phyloP scores from a whole-genome alignment of 2,797 vertebrate species.

The Chlorospingus flavigularis region DNA sequence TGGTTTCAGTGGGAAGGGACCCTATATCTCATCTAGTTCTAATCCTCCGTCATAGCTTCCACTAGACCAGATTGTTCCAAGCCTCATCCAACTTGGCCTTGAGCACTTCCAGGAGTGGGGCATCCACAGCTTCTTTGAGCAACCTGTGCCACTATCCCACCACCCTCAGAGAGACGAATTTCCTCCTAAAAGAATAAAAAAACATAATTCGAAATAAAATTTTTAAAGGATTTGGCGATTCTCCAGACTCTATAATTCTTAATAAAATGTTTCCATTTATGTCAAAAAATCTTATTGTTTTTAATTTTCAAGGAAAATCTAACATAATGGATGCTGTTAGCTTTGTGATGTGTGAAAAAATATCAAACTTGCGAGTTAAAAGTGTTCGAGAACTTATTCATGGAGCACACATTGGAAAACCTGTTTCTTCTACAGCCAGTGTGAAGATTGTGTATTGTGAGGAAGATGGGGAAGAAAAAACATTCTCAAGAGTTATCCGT shows the following conservation, averaged over 20 bases:
- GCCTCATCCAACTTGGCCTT: rapidly evolving
- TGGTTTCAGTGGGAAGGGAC: neutral
- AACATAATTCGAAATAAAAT: neutral
- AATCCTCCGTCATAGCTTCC: rapidly evolving
- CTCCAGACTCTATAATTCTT: neutral
- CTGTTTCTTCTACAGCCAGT: conserved; percentile 77
- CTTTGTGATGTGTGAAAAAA: conserved; percentile 89
- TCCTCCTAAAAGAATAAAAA: neutral
- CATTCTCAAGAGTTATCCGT: conserved; percentile 82
- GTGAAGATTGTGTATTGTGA: conserved; percentile 83
- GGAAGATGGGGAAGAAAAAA: conserved; percentile 79
- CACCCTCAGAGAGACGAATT: neutral
- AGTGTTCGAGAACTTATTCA: conserved; percentile 86
- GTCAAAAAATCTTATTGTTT: neutral
- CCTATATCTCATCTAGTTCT: neutral
- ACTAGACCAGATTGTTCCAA: neutral
- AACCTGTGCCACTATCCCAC: neutral
- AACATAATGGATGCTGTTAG: conserved; percentile 96
- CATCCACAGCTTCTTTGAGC: neutral
- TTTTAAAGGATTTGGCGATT: neutral
- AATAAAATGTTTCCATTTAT: neutral
- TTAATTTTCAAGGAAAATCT: conserved; percentile 83
- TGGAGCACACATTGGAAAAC: conserved; percentile 87
- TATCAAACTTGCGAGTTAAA: conserved; percentile 83
- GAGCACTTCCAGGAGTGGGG: neutral